Conservation (phyloP, 2,113 vertebrate species). For the Turdus rufiventris region DNA sequence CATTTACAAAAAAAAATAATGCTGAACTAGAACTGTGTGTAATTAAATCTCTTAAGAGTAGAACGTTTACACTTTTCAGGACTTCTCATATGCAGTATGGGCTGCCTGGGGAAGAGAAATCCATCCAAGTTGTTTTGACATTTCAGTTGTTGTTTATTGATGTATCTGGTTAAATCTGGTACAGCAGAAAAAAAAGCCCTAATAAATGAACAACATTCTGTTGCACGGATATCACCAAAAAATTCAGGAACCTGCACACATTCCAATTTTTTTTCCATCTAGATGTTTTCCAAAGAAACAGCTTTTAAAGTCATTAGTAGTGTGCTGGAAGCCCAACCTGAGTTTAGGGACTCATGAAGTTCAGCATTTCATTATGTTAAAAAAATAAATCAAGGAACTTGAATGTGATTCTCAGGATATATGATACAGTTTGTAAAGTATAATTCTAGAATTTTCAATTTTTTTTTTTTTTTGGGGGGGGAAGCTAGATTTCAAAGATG, state of each 20-base stretch:
- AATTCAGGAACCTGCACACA: not conserved
- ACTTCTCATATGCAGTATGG: not conserved
- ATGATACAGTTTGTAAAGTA: not conserved
- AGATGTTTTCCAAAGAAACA: not conserved
- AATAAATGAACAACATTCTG: not conserved
- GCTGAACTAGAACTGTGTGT: not conserved
- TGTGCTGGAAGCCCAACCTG: not conserved
- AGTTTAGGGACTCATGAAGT: not conserved
- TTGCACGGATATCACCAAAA: not conserved
- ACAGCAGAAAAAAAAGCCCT: not conserved
- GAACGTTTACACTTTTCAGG: not conserved
- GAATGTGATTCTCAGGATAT: not conserved
- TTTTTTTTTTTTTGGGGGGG: rapidly evolving
- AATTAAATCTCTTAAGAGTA: not conserved
- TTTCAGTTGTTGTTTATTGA: not conserved
- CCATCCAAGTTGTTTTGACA: not conserved
- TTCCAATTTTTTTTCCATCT: not conserved
- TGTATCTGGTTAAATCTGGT: not conserved
- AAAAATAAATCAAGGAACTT: not conserved
- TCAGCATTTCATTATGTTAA: not conserved
- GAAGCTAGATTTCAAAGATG: not conserved
- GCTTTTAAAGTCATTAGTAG: not conserved
- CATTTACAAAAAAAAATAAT: constrained; percentile 3
- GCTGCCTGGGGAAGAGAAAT: not conserved
- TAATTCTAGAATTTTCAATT: not conserved